Evolutionary conservation across 2,888 invertebrate species (phyloP), one percentile per base, ranked within the genome.

Genomic region (Podabrus alpinus): DNA sequence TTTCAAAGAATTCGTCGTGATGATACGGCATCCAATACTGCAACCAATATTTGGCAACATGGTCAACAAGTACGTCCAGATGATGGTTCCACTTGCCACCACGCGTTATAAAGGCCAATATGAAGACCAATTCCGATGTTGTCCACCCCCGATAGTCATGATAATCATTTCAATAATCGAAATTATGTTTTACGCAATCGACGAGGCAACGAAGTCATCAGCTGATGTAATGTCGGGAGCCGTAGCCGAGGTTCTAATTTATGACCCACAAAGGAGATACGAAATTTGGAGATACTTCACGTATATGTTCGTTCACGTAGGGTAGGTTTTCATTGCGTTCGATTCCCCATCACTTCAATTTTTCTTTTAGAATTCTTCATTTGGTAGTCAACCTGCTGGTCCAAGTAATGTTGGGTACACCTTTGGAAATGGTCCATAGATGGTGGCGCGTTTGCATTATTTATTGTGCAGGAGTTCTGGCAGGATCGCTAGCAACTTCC

Each of bases 301-400:
- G 1, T 99, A 99, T 85, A 97, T 97, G 97, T 93, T 98, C 85
- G 96, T 98, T 21, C 98, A 98, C 87, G 94, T 96, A 77, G 97
- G 97, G 94, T 94, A 86, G 90, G 92, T 84, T 70, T 15, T 66
- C 21, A 11, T 66, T 11, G 7, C 3, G 21, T 24, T 45, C 9
- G 5, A 68, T 60, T 60, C 9, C 4, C 29, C 1, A 29, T 13
- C 29, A 29, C 1, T 11, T 29, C 11, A 66, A 13, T 59, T 17
- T 72, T 45, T 9, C 10, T 82, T 85, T 19, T 89, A 96, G 96
- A 69, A 91, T 93, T 67, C 92, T 95, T 84, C 99, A 99, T 86
- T 89, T 99, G 59, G 88, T 95, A 77, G 95, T 97, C 83, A 99
- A 99, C 87, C 89, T 98, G 19, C 88, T 97, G 71, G 96, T 98